Evolutionary conservation across 2,113 vertebrate species (phyloP), one percentile per base, ranked within the genome.

Genomic region (Choloepus hoffmanni): DNA sequence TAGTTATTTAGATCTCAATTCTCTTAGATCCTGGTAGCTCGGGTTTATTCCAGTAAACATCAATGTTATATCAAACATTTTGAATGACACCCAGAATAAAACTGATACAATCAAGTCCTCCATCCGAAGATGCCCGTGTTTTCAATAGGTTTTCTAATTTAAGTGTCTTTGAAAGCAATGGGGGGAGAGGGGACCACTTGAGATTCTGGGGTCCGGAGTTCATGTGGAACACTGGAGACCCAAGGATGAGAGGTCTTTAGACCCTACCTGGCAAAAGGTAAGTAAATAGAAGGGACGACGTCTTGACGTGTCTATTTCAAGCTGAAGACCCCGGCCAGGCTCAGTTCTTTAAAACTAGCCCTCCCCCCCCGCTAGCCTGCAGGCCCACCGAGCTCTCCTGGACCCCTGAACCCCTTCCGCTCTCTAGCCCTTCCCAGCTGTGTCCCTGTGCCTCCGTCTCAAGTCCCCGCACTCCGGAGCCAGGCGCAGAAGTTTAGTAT

Each of bases 401-500:
- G 1, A 60, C 14, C 48, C 77, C 5, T 65, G 28, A 16, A 15
- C 77, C 21, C 55, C 10, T 26, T 28, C 24, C 23, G 63, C 48
- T 76, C 43, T 11, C 23, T 1, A 6, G 21, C 24, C 26, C 15
- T 72, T 8, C 53, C 65, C 62, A 21, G 21, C 3, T 7, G 76
- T 45, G 36, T 62, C 43, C 36, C 60, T 53, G 14, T 86, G 9
- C 36, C 50, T 14, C 70, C 33, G 85, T 63, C 50, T 10, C 36
- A 2, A 40, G 67, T 68, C 2, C 95, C 94, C 76, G 76, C 53
- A 12, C 87, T 87, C 60, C 0, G 18, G 65, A 94, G 86, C 18
- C 78, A 45, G 86, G 78, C 26, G 84, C 94, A 86, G n/a, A 96
- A 97, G 96, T 98, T 97, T 94, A 93, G 89, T 74, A 94, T 40